A percentile compares a stretch with the other conserved stretches of the same genome.
Conservation (phyloP, 2,888 invertebrate species). For the Limenitis arthemis region DNA sequence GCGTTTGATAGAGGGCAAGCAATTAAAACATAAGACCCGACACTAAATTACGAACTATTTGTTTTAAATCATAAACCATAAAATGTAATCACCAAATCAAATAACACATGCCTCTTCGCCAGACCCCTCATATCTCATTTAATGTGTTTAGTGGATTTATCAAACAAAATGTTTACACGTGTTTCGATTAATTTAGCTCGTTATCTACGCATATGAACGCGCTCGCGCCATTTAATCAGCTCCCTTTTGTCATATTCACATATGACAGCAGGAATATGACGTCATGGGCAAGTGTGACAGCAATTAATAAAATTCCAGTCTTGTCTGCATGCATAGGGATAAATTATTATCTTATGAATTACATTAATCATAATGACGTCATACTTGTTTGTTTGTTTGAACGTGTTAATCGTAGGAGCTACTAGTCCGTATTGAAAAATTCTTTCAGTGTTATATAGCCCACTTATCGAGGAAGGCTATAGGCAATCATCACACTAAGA, state of each 20-base stretch:
- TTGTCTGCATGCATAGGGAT: conserved; percentile 1
- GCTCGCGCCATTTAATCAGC: conserved; percentile 44
- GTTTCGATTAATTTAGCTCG: conserved; percentile 55
- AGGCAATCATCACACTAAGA: too few species aligned
- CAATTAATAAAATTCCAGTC: conserved; percentile 15
- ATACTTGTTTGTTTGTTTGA: not conserved
- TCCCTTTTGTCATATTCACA: conserved; percentile 47
- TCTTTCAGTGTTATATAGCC: too few species aligned
- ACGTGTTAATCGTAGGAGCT: too few species aligned
- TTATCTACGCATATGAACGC: conserved; percentile 50
- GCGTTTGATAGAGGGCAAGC: conserved; percentile 26
- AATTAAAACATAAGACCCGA: conserved; percentile 43
- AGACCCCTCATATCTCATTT: conserved; percentile 39
- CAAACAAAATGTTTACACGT: conserved; percentile 63
- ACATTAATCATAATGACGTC: not conserved
- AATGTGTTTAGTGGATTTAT: conserved; percentile 43
- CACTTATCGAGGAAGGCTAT: too few species aligned
- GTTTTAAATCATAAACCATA: conserved; percentile 49
- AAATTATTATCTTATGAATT: not conserved
- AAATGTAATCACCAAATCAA: conserved; percentile 52
- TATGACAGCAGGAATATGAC: conserved; percentile 34
- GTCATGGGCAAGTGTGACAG: conserved; percentile 17
- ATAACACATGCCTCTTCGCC: conserved; percentile 40
- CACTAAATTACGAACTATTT: conserved; percentile 47
- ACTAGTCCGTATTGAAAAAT: too few species aligned